Conservation (phyloP, 2,888 invertebrate genomes). For the Cheilosia impressa region DNA sequence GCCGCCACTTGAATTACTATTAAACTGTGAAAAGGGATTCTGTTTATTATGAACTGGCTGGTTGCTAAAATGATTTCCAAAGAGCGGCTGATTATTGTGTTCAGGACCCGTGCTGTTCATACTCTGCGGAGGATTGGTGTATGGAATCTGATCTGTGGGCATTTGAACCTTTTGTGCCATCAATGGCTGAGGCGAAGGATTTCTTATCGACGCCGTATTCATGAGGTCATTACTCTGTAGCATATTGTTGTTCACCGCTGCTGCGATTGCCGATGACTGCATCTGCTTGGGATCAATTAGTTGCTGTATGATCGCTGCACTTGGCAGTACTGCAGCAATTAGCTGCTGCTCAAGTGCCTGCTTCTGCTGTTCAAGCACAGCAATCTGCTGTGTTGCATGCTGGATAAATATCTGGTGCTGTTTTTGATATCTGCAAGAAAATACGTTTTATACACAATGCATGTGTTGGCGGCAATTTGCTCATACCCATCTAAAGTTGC, state of each 20-base stretch:
- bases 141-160: constrained; percentile 77
- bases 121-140: constrained; percentile 36
- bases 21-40: constrained; percentile 65
- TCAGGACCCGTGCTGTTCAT: constrained; percentile 59
- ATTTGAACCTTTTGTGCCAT: constrained; percentile 83
- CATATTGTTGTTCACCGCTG: constrained; percentile 35
- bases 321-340: constrained; percentile 78
- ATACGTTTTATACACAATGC: neutral
- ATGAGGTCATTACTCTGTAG: constrained; percentile 66
- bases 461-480: neutral
- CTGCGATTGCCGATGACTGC: constrained; percentile 62
- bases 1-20: constrained; percentile 83
- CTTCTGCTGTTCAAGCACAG: constrained; percentile 92
- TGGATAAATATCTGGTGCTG: constrained; percentile 98
- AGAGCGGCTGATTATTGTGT: constrained; percentile 68
- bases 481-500: constrained; percentile 90
- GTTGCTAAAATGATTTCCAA: constrained; percentile 50
- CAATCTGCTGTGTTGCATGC: constrained; percentile 95
- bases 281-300: constrained; percentile 78
- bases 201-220: constrained; percentile 72
- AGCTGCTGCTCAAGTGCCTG: constrained; percentile 85
- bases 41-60: constrained; percentile 50
- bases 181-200: constrained; percentile 80
- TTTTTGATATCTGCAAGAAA: constrained; percentile 89
- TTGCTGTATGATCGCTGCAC: constrained; percentile 77